Evolutionary conservation across 2,888 invertebrate genomes (phyloP), one percentile per base, ranked within the genome.

Genomic region (Megamerina dolium): DNA sequence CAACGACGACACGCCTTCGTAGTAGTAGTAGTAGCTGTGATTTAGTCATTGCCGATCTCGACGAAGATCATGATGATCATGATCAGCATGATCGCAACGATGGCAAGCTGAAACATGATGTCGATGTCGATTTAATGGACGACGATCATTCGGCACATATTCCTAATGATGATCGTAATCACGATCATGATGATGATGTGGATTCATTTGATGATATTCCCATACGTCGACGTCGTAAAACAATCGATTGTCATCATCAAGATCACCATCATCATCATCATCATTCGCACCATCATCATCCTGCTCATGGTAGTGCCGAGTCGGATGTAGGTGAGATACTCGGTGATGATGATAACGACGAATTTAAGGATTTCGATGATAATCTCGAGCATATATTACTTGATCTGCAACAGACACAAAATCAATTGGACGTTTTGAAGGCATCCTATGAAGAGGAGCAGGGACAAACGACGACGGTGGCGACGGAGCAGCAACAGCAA

Each of bases 21-120:
- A 13, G 34, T 37, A 10, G n/a, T 38, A 30, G 41, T n/a, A 45
- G 43, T 27, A 34, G 18, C 12, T 32, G 32, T 26, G 39, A 55
- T 57, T 63, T 23, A 59, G 52, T 50, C 9, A 49, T 51, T 16
- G 36, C 43, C 10, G 81, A 81, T 60, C 78, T 77, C 54, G 80
- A 82, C 49, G 79, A 77, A 48, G 77, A 77, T 49, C 77, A 78
- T 51, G 68, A 66, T 43, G 73, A 58, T 16, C n/a, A n/a, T n/a
- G n/a, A n/a, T n/a, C 57, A 56, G 30, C 56, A 59, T 32, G 59
- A 56, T 3, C 32, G 10, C 21, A n/a, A 36, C 14, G 13, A 32
- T n/a, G n/a, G n/a, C n/a, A n/a, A n/a, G n/a, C n/a, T n/a, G n/a
- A n/a, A n/a, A n/a, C n/a, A n/a, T n/a, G n/a, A n/a, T n/a, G n/a